Evolutionary conservation across 2,113 vertebrate species (phyloP).

Genomic region (Pterocles orientalis): DNA sequence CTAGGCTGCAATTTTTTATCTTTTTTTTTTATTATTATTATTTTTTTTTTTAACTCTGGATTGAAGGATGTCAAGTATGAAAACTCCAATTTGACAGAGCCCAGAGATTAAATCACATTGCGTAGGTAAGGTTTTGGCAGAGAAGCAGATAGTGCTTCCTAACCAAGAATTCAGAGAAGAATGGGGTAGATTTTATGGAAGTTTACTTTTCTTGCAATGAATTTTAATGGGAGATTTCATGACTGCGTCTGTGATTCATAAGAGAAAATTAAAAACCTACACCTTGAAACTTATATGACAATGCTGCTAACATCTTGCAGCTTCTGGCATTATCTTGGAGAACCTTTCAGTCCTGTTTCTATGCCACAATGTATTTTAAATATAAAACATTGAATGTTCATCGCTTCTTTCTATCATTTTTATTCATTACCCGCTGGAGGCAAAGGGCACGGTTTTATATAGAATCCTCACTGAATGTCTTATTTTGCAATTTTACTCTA

Average conservation of each 20-base stretch:
- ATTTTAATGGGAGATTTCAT: slow-evolving; percentile 74
- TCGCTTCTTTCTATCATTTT: slow-evolving; percentile 60
- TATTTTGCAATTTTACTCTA: slow-evolving; percentile 76
- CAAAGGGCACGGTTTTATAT: slow-evolving; percentile 65
- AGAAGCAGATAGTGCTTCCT: slow-evolving; percentile 24
- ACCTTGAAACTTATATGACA: slow-evolving; percentile 64
- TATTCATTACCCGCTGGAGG: slow-evolving; percentile 54
- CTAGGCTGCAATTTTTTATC: background rate
- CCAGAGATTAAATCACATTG: slow-evolving; percentile 28
- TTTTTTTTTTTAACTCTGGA: background rate
- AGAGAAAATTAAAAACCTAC: slow-evolving; percentile 73
- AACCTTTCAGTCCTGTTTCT: slow-evolving; percentile 69
- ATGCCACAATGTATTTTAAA: slow-evolving; percentile 71
- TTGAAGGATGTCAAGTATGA: background rate
- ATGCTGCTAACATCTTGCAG: slow-evolving; percentile 59
- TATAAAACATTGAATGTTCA: slow-evolving; percentile 69
- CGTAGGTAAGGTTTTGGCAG: slow-evolving; percentile 46
- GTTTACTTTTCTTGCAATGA: slow-evolving; percentile 72
- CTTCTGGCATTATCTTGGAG: slow-evolving; percentile 69
- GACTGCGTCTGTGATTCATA: slow-evolving; percentile 51
- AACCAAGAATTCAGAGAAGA: slow-evolving; percentile 43
- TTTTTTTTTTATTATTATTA: background rate
- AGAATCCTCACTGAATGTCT: slow-evolving; percentile 66
- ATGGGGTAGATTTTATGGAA: slow-evolving; percentile 54
- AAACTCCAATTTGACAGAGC: background rate